These are phyloP conservation scores for Biston betularia DNA, from an alignment of 2,888 invertebrate species.

Conservation along the genomic window DNA sequence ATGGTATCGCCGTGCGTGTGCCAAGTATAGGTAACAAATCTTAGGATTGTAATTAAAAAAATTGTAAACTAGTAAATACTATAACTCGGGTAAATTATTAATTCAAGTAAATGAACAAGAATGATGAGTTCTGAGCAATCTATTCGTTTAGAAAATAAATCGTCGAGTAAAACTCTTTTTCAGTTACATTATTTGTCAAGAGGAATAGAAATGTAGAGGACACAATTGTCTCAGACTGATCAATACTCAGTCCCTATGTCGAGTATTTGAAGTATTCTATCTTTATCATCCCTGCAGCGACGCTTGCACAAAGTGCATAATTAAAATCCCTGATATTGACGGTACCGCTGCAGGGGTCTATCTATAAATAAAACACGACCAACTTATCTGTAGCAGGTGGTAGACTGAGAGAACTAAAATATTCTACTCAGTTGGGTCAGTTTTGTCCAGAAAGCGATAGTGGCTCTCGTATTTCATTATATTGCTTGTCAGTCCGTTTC, in stretches of 20 bases:
- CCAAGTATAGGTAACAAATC: too few relatives aligned
- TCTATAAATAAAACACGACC: conserved; percentile 53
- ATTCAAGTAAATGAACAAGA: neutral
- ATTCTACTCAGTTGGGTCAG: neutral
- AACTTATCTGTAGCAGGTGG: neutral
- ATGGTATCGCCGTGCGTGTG: too few relatives aligned
- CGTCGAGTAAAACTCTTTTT: neutral
- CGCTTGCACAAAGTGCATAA: conserved; percentile 45
- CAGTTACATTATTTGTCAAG: conserved; percentile 8
- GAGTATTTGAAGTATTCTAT: conserved; percentile 8
- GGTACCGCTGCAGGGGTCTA: conserved; percentile 50
- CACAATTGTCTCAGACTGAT: conserved; percentile 6
- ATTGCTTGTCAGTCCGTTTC: conserved; percentile 46
- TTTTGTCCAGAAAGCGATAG: neutral
- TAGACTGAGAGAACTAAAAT: neutral
- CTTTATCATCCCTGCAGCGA: conserved; percentile 12
- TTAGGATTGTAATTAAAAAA: too few relatives aligned
- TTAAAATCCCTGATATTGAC: conserved; percentile 29
- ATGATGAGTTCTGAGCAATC: too few relatives aligned
- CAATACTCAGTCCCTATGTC: conserved; percentile 11
- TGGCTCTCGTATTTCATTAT: neutral
- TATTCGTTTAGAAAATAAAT: too few relatives aligned
- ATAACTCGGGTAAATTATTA: too few relatives aligned
- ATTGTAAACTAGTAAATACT: too few relatives aligned
- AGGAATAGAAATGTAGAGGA: conserved; percentile 6